Evolutionary conservation across 2,113 vertebrate genomes (phyloP), one percentile per base, ranked within the genome.

Genomic region (Scalopus aquaticus): DNA sequence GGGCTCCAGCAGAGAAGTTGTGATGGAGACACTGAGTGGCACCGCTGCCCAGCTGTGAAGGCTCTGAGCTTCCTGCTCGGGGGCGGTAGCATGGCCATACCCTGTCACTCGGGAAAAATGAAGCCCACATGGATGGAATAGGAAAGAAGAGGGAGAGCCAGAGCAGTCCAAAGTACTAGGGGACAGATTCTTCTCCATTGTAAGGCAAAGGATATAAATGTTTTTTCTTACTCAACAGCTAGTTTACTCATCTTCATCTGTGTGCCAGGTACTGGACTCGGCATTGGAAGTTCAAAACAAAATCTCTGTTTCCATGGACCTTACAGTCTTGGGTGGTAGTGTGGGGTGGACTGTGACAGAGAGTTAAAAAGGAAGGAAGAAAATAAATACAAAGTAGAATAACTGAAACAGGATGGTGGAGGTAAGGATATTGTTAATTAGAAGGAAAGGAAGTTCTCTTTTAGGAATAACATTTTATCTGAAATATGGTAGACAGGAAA

Each of bases 391-490:
- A 51, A 88, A 44, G 46, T 26, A 42, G 65, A 65, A 74, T 74
- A 72, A 88, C 15, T 6, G 65, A 72, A 81, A 64, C 42, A 30
- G 19, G 20, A 11, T 30, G 0, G 35, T n/a, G 16, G 12, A 17
- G 0, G 0, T 26, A 60, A 11, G 24, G 16, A 28, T 32, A 39
- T 1, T 49, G 37, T 82, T 83, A 88, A 72, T 91, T 1, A 88
- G 2, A 65, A 20, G 37, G 13, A 78, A 39, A 51, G 2, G 44
- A 80, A 19, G 3, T 46, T 91, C 64, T 58, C 24, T 81, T 76
- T 70, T 81, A 42, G 37, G 69, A 90, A 49, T 51, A n/a, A 76
- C 65, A 90, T 76, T 90, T 86, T 86, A 69, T 80, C 51, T 93
- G 67, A 86, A 54, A 37, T 20, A 32, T 16, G 24, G 85, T 78